phyloP scores from a whole-genome alignment of 2,113 vertebrate species.

The Tursiops truncatus region DNA sequence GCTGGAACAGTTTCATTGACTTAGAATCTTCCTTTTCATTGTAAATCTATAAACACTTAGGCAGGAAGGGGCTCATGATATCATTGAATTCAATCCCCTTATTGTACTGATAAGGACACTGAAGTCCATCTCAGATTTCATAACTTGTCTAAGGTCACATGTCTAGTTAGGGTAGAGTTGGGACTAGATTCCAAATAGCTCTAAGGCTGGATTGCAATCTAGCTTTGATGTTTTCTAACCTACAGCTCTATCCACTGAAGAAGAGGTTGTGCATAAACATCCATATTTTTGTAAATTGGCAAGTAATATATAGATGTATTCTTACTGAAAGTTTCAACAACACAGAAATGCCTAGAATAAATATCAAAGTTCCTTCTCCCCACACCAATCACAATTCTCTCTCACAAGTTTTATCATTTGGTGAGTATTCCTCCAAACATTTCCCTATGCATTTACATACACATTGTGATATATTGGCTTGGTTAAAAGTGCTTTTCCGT shows the following conservation, averaged over 20 bases:
- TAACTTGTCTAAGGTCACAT: background rate
- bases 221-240: background rate
- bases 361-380: background rate
- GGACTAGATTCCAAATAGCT: background rate
- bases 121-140: background rate
- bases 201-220: background rate
- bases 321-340: background rate
- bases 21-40: constrained; percentile 10
- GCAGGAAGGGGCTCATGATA: background rate
- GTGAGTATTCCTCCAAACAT: background rate
- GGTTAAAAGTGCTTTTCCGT: background rate
- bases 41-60: background rate
- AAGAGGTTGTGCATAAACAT: background rate
- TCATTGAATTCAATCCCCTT: background rate
- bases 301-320: background rate
- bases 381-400: background rate
- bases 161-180: background rate
- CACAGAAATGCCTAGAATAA: background rate
- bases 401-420: background rate
- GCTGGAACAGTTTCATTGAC: background rate
- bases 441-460: background rate
- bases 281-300: background rate
- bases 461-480: background rate
- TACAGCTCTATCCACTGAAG: background rate
- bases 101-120: background rate